A percentile compares a stretch with the other conserved stretches of the same genome.
Conservation (phyloP, 2,888 invertebrate species). For the Gisinianus flammeolus region DNA sequence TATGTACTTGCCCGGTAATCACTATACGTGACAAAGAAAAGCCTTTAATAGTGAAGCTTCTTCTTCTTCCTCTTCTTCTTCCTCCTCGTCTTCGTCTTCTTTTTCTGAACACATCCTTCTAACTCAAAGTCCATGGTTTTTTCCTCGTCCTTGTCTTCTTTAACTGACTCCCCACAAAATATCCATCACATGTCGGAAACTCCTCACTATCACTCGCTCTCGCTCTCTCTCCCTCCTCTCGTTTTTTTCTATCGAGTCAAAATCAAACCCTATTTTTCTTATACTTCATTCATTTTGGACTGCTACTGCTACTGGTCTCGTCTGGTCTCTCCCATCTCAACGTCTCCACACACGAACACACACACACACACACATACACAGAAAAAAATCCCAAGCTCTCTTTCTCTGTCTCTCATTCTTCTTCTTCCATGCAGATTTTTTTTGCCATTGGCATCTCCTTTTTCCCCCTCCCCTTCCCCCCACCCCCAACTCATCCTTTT, state of each 20-base stretch:
- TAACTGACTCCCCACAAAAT: slow-evolving; percentile 47
- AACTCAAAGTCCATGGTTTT: slow-evolving; percentile 37
- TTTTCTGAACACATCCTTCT: slow-evolving; percentile 45
- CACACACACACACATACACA: too few relatives aligned
- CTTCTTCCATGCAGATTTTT: slow-evolving; percentile 8
- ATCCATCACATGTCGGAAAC: slow-evolving; percentile 58
- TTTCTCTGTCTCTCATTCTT: slow-evolving; percentile 17
- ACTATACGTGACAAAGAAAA: slow-evolving; percentile 43
- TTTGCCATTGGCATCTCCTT: not conserved
- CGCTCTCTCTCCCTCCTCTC: not conserved
- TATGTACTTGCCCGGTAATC: slow-evolving; percentile 38
- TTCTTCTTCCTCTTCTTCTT: slow-evolving; percentile 31
- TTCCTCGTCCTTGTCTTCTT: slow-evolving; percentile 26
- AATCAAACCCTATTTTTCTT: slow-evolving; percentile 41
- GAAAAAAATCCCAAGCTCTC: too few relatives aligned
- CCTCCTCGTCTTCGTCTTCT: slow-evolving; percentile 27
- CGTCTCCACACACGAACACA: not conserved
- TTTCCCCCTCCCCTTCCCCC: not conserved
- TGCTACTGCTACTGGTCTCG: not conserved
- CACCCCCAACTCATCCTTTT: not conserved
- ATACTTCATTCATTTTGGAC: slow-evolving; percentile 27
- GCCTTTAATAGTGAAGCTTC: slow-evolving; percentile 39
- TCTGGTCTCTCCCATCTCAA: slow-evolving; percentile 7
- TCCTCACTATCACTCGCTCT: slow-evolving; percentile 42
- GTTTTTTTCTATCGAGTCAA: slow-evolving; percentile 38